phyloP scores from a whole-genome alignment of 92 coral and sea anemone genomes.

The Plumapathes pennacea region DNA sequence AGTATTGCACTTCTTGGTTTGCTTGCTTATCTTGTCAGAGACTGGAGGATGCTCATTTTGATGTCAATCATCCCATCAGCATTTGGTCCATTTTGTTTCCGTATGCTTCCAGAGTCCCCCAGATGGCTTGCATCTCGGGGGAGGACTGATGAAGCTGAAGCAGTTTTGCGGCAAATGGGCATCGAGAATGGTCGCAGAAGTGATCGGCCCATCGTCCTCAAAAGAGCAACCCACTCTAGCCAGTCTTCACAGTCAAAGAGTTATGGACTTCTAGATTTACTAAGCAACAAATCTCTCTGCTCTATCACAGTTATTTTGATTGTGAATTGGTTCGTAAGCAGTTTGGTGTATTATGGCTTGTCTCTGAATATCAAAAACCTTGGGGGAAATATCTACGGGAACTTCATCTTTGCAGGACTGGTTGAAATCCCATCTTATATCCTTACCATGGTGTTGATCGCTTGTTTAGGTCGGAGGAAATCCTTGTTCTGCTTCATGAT shows the following conservation, averaged over 20 bases:
- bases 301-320: conserved; percentile 58
- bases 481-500: conserved; percentile 76
- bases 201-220: conserved; percentile 9
- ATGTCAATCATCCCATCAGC: conserved; percentile 61
- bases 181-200: conserved; percentile 46
- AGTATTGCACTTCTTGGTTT: conserved; percentile 56
- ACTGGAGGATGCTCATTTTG: conserved; percentile 70
- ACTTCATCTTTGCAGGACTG: conserved; percentile 72
- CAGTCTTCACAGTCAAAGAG: not conserved
- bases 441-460: conserved; percentile 42
- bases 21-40: conserved; percentile 66
- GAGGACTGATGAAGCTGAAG: conserved; percentile 76
- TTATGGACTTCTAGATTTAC: conserved; percentile 64
- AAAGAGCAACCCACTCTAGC: not conserved
- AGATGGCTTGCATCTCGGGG: conserved; percentile 85
- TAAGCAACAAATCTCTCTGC: conserved; percentile 66
- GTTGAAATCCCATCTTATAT: conserved; percentile 83
- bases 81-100: conserved; percentile 46
- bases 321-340: conserved; percentile 77
- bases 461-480: conserved; percentile 72
- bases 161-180: conserved; percentile 59
- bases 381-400: conserved; percentile 80
- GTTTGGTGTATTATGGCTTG: conserved; percentile 89
- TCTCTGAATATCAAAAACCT: conserved; percentile 90
- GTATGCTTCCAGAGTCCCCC: conserved; percentile 75